A percentile compares a stretch with the other conserved stretches of the same genome.
Evolutionary conservation across 2,113 vertebrate genomes (phyloP).

Genomic region (Lamprologus callipterus): DNA sequence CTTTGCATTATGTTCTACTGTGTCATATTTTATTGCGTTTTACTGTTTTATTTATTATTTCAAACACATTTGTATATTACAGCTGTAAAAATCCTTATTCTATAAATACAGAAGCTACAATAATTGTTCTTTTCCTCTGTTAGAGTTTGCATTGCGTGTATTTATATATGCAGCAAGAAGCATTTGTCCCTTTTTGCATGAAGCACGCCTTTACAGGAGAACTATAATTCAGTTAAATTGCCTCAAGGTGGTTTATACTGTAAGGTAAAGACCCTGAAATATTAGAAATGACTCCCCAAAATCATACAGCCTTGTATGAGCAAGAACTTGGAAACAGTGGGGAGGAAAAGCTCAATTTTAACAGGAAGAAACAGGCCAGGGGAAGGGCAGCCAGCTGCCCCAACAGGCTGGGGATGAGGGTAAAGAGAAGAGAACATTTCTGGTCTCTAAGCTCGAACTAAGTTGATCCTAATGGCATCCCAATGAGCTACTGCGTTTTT

Average conservation of each 20-base stretch:
- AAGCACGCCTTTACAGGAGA: background rate
- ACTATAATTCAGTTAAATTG: background rate
- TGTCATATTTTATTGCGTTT: background rate
- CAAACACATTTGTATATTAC: background rate
- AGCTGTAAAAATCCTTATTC: background rate
- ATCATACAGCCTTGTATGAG: background rate
- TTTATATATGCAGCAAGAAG: background rate
- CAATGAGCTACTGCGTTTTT: background rate
- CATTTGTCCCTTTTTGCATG: background rate
- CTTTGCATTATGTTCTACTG: background rate
- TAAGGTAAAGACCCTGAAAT: background rate
- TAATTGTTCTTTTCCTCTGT: background rate
- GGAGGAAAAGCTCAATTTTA: background rate
- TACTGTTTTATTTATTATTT: background rate
- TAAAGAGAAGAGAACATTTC: background rate
- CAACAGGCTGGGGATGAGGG: background rate
- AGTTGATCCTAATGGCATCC: background rate
- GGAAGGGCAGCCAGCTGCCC: background rate
- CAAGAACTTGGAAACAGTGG: background rate
- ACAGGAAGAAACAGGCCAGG: background rate
- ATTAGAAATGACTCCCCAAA: background rate
- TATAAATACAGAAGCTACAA: background rate
- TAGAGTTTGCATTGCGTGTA: background rate
- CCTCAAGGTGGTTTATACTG: background rate
- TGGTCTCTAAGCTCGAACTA: background rate